phyloP scores from a whole-genome alignment of 2,888 invertebrate genomes.

The Polydrusus pterygomalis region DNA sequence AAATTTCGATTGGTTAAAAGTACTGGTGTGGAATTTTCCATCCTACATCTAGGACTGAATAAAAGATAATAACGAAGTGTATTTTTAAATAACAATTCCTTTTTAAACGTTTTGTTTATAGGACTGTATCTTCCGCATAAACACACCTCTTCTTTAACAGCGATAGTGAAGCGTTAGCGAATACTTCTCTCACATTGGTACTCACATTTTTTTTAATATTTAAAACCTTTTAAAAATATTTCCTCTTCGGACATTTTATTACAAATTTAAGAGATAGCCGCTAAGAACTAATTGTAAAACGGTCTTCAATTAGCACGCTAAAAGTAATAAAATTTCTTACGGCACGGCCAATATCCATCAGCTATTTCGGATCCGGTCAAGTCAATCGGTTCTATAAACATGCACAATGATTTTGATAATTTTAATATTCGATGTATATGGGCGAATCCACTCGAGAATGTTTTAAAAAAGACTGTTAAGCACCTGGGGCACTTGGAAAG shows the following conservation, averaged over 20 bases:
- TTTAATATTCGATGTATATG: constrained; percentile 18
- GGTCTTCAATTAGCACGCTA: constrained; percentile 7
- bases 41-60: too few relatives aligned
- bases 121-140: too few relatives aligned
- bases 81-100: too few relatives aligned
- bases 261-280: constrained; percentile 17
- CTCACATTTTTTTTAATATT: neutral
- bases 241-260: constrained; percentile 12
- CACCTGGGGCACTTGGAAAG: constrained; percentile 22
- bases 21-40: too few relatives aligned
- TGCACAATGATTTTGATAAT: constrained; percentile 31
- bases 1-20: too few relatives aligned
- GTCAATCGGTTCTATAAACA: constrained; percentile 21
- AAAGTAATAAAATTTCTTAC: constrained; percentile 16
- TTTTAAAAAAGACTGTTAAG: constrained; percentile 30
- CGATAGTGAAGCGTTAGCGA: too few relatives aligned
- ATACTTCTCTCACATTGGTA: neutral
- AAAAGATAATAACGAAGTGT: too few relatives aligned
- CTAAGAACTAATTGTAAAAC: constrained; percentile 2
- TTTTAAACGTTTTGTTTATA: too few relatives aligned
- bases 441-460: constrained; percentile 35
- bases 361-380: constrained; percentile 10
- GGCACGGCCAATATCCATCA: constrained; percentile 14
- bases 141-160: neutral
- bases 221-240: constrained; percentile 18